Percentiles rank a stretch among this genome's conserved stretches.
phyloP scores from a whole-genome alignment of 1,140 invertebrate species.

The Trissolcus basalis region DNA sequence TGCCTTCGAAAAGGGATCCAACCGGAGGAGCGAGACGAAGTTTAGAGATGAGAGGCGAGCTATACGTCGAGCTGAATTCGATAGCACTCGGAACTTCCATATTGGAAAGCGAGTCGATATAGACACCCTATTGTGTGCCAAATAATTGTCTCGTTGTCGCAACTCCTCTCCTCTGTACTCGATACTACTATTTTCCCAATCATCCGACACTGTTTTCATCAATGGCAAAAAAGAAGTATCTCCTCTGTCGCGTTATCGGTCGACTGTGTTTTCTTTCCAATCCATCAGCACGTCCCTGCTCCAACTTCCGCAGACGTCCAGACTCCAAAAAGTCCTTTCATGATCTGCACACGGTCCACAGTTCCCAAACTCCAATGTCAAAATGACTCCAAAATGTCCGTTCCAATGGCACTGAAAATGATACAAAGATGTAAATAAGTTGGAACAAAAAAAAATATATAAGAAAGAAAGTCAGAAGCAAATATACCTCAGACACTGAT shows the following conservation, averaged over 20 bases:
- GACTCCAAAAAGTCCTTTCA: too few relatives aligned
- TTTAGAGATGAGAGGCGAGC: conserved; percentile 32
- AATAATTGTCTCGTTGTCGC: conserved; percentile 49
- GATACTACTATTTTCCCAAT: conserved; percentile 11
- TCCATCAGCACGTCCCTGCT: too few relatives aligned
- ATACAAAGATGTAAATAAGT: too few relatives aligned
- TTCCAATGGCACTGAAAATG: too few relatives aligned
- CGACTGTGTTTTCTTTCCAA: too few relatives aligned
- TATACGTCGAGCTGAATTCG: conserved; percentile 31
- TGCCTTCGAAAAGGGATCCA: conserved; percentile 48
- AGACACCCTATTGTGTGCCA: conserved; percentile 26
- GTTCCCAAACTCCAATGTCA: too few relatives aligned
- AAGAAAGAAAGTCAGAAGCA: neutral
- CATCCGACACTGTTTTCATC: neutral
- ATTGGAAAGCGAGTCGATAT: conserved; percentile 31
- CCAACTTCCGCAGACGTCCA: too few relatives aligned
- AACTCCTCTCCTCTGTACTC: neutral
- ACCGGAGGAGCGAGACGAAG: conserved; percentile 42
- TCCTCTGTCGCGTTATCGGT: too few relatives aligned
- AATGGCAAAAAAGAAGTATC: too few relatives aligned
- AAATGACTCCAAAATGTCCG: too few relatives aligned
- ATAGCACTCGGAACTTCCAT: conserved; percentile 44
- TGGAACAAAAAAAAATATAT: neutral
- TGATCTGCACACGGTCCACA: too few relatives aligned
- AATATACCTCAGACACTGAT: neutral